Conservation (phyloP, 2,888 invertebrate species). For the Zaprionus lineosus region DNA sequence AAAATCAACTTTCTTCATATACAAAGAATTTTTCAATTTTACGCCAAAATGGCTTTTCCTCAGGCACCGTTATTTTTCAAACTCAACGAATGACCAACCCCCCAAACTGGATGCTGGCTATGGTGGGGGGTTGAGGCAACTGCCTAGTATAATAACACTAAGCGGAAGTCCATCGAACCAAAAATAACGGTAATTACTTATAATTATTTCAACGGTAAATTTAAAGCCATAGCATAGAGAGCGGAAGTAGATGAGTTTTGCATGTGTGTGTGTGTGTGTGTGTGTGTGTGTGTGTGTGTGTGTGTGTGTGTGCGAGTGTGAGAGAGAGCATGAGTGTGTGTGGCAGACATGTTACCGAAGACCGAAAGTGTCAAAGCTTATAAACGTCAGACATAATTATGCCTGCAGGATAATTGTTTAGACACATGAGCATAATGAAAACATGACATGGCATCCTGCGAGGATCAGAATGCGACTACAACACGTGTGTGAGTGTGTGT, state of each 20-base stretch:
- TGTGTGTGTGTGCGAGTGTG: slow-evolving; percentile 2
- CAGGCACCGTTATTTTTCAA: slow-evolving; percentile 77
- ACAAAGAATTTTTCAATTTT: slow-evolving; percentile 82
- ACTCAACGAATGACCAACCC: slow-evolving; percentile 3
- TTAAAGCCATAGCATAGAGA: slow-evolving; percentile 9
- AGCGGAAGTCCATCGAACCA: not conserved
- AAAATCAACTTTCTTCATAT: slow-evolving; percentile 61
- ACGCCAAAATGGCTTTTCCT: slow-evolving; percentile 81
- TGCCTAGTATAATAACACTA: not conserved
- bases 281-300: not conserved
- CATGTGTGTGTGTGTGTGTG: not conserved
- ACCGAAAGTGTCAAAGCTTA: slow-evolving; percentile 79
- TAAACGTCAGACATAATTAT: slow-evolving; percentile 79
- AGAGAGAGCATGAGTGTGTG: slow-evolving; percentile 25
- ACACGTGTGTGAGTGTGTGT: not conserved
- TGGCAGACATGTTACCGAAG: slow-evolving; percentile 62
- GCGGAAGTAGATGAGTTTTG: too few relatives aligned
- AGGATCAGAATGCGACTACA: slow-evolving; percentile 63
- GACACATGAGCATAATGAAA: slow-evolving; percentile 79
- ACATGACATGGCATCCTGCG: slow-evolving; percentile 77
- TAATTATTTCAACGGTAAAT: slow-evolving; percentile 48
- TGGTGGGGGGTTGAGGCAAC: too few relatives aligned
- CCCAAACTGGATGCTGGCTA: too few relatives aligned
- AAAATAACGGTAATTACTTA: slow-evolving; percentile 47
- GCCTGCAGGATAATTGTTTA: slow-evolving; percentile 79